These are phyloP conservation scores for Ganaspis sp. DNA, from an alignment of 1,140 invertebrate species.

Conservation along the genomic window DNA sequence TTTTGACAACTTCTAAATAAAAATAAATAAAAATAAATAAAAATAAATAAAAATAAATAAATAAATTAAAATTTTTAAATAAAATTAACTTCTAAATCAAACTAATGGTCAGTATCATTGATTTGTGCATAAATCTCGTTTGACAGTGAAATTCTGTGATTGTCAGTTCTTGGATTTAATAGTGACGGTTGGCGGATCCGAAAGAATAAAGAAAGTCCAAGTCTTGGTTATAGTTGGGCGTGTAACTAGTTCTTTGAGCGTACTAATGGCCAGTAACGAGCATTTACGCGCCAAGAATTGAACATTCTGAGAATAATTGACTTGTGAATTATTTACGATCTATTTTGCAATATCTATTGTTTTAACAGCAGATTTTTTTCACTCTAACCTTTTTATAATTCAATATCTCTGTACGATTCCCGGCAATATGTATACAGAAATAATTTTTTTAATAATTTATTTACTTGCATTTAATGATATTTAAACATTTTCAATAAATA, in stretches of 20 bases:
- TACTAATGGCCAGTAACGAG: neutral
- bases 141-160: neutral
- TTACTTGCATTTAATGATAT: no score
- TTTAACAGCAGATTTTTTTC: neutral
- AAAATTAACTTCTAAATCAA: neutral
- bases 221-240: neutral
- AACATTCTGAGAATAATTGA: conserved; percentile 24
- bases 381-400: neutral
- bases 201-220: neutral
- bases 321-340: neutral
- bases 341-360: neutral
- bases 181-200: neutral
- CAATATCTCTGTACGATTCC: neutral
- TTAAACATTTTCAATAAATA: no score
- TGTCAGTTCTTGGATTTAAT: neutral
- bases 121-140: conserved; percentile 4
- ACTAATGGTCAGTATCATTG: neutral
- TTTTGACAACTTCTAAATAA: no score
- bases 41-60: no score
- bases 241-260: neutral
- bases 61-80: no score
- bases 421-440: neutral
- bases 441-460: no score
- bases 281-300: neutral
- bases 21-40: no score